Evolutionary conservation across 2,113 vertebrate genomes (phyloP).

Genomic region (Neolamprologus tretocephalus): DNA sequence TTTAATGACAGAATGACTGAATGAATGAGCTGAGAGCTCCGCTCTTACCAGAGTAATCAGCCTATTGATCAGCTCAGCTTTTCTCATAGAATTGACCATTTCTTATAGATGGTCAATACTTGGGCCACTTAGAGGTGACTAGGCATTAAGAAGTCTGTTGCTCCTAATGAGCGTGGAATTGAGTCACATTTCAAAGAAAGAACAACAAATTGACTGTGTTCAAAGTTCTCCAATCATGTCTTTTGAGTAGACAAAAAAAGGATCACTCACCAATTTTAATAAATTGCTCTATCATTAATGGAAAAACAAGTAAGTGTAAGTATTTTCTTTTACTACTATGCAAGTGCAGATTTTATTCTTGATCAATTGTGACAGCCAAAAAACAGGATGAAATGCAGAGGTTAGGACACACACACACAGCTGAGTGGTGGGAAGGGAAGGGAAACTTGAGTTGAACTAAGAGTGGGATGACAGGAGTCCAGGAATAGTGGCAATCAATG

Average conservation of each 20-base stretch:
- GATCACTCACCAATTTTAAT: background rate
- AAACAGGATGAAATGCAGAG: background rate
- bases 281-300: background rate
- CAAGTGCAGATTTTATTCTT: background rate
- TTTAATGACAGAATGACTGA: background rate
- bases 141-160: slow-evolving; percentile 15
- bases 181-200: slow-evolving; percentile 22
- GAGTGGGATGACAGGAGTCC: slow-evolving; percentile 78
- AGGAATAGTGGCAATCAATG: slow-evolving; percentile 94
- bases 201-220: background rate
- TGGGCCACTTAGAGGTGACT: slow-evolving; percentile 51
- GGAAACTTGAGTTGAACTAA: slow-evolving; percentile 67
- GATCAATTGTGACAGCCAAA: slow-evolving; percentile 26
- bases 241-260: slow-evolving; percentile 1
- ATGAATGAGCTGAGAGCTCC: background rate
- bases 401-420: background rate
- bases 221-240: background rate
- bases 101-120: slow-evolving; percentile 58
- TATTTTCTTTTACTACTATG: background rate
- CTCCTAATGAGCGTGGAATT: slow-evolving; percentile 37
- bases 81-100: slow-evolving; percentile 47
- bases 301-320: background rate
- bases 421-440: slow-evolving; percentile 58
- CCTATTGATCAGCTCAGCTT: slow-evolving; percentile 39
- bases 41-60: slow-evolving; percentile 21